A percentile compares a stretch with the other conserved stretches of the same genome.
Conservation (phyloP, 2,888 invertebrate species). For the Xestia xanthographa region DNA sequence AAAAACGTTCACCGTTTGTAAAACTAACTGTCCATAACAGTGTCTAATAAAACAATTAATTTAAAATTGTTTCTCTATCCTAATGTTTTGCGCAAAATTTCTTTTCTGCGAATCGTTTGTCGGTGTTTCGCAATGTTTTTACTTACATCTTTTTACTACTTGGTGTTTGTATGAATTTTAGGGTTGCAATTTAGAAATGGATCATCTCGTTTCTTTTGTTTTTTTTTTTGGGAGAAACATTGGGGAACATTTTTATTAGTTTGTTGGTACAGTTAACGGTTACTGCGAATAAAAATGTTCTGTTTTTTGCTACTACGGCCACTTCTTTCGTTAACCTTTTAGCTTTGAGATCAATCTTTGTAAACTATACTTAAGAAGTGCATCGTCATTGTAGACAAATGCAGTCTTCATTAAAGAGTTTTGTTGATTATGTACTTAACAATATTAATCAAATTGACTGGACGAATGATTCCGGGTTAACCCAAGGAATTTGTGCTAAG, state of each 20-base stretch:
- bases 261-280: constrained; percentile 26
- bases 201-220: constrained; percentile 51
- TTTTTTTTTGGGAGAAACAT: constrained; percentile 31
- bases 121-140: constrained; percentile 50
- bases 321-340: constrained; percentile 10
- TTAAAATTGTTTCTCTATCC: constrained; percentile 58
- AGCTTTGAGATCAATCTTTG: constrained; percentile 4
- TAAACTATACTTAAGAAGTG: constrained; percentile 8
- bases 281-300: constrained; percentile 1
- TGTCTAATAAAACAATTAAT: constrained; percentile 75
- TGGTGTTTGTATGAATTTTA: constrained; percentile 61
- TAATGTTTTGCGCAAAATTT: constrained; percentile 83
- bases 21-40: constrained; percentile 65
- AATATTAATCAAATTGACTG: constrained; percentile 23
- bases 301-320: not conserved
- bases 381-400: constrained; percentile 7
- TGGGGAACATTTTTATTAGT: constrained; percentile 40
- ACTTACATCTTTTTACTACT: constrained; percentile 41
- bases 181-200: constrained; percentile 71
- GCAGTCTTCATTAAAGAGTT: constrained; percentile 14
- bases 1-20: constrained; percentile 67
- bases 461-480: not conserved
- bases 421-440: constrained; percentile 1
- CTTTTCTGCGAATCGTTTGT: constrained; percentile 81
- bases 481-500: not conserved